A percentile compares a stretch with the other conserved stretches of the same genome.
Evolutionary conservation across 23 tunicate genomes (phyloP).

Genomic region (Aplidium turbinatum): DNA sequence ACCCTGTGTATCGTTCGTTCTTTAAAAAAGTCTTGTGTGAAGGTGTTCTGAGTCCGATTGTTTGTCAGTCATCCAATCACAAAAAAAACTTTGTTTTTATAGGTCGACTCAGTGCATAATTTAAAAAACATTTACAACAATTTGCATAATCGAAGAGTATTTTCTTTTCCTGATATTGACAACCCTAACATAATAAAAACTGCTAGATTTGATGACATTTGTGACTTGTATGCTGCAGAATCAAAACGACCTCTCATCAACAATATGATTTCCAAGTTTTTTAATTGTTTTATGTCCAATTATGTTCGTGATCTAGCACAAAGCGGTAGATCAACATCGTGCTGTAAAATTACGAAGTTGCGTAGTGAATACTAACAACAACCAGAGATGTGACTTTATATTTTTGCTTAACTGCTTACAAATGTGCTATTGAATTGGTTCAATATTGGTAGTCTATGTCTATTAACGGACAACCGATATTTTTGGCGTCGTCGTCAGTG

Average conservation of each 20-base stretch:
- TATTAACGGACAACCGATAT: no score
- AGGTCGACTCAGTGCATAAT: conserved; percentile 18
- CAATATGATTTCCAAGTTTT: no score
- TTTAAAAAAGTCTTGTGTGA: conserved; percentile 7
- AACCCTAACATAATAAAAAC: conserved; percentile 13
- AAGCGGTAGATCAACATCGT: no score
- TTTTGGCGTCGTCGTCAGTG: no score
- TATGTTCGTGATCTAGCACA: no score
- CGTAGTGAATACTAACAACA: no score
- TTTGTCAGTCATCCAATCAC: conserved; percentile 13
- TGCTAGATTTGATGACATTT: conserved; percentile 18
- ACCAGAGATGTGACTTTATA: no score
- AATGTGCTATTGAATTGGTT: no score
- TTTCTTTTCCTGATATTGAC: conserved; percentile 17
- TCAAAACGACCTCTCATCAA: conserved; percentile 10
- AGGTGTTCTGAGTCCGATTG: conserved; percentile 15
- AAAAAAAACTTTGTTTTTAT: conserved; percentile 14
- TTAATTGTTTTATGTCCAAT: no score
- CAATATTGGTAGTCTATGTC: no score
- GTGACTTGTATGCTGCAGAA: conserved; percentile 15
- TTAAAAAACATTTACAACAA: conserved; percentile 15
- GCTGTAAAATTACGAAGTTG: no score
- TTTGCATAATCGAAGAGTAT: conserved; percentile 9
- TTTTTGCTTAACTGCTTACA: no score
- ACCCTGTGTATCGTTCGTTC: conserved; percentile 11